Evolutionary conservation across 2,113 vertebrate genomes (phyloP).

Genomic region (Pangasianodon gigas): DNA sequence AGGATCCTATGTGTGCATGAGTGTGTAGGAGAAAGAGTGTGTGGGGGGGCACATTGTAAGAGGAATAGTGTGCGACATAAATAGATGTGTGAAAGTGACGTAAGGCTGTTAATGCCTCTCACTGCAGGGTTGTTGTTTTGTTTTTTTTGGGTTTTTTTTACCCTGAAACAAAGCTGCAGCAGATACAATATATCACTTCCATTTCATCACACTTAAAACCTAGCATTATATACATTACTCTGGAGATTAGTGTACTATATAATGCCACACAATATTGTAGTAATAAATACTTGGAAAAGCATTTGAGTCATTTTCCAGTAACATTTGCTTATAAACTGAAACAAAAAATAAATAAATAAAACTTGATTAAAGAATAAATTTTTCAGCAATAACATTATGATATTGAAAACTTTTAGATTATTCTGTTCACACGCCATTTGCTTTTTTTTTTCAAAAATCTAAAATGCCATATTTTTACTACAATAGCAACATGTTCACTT

Average conservation of each 20-base stretch:
- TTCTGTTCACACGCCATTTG: neutral
- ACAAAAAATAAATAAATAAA: neutral
- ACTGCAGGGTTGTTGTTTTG: neutral
- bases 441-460: neutral
- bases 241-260: neutral
- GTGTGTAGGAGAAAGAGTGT: constrained; percentile 20
- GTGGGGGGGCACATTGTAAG: neutral
- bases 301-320: neutral
- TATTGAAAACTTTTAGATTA: neutral
- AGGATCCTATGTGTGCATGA: neutral
- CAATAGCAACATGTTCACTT: neutral
- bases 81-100: constrained; percentile 41
- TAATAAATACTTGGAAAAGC: too few relatives aligned
- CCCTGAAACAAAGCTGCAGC: neutral
- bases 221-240: neutral
- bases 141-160: neutral
- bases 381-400: neutral
- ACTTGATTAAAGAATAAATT: neutral
- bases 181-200: neutral
- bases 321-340: neutral
- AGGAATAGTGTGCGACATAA: constrained; percentile 16
- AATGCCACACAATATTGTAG: neutral
- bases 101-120: constrained; percentile 14
- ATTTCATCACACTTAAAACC: neutral
- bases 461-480: neutral